A percentile compares a stretch with the other conserved stretches of the same genome.
Conservation (phyloP, 2,797 vertebrate species). For the Falco peregrinus region DNA sequence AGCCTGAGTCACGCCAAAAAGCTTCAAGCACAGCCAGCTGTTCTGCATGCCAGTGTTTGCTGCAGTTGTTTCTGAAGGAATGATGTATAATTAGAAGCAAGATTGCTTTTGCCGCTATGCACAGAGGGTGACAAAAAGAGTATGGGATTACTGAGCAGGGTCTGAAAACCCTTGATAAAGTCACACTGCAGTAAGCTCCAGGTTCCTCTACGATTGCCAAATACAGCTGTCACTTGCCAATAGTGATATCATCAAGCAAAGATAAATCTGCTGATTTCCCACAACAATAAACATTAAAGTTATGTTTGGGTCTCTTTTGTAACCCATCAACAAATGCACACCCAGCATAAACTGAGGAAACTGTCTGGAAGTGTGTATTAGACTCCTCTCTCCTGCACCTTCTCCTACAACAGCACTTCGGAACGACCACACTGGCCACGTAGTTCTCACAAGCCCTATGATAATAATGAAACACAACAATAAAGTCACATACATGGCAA, state of each 20-base stretch:
- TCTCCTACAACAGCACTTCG: not conserved
- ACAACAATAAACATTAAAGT: not conserved
- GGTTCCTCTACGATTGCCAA: not conserved
- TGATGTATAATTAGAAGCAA: accelerated
- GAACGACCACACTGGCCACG: accelerated
- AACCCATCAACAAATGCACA: not conserved
- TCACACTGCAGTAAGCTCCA: not conserved
- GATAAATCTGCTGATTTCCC: not conserved
- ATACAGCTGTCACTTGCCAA: not conserved
- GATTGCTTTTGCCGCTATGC: not conserved
- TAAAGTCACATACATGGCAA: not conserved
- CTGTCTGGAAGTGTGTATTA: not conserved
- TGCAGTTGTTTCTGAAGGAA: not conserved
- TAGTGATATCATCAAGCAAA: not conserved
- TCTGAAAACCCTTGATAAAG: not conserved
- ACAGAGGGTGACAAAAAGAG: not conserved
- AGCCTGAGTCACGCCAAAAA: not conserved
- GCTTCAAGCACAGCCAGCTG: not conserved
- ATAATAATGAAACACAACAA: not conserved
- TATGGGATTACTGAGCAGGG: not conserved
- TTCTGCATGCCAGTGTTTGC: not conserved
- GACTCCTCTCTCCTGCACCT: not conserved
- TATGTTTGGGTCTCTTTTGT: not conserved
- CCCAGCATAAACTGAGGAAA: not conserved
- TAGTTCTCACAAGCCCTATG: accelerated